A percentile compares a stretch with the other conserved stretches of the same genome.
These are phyloP conservation scores for Nymphalis io DNA, from an alignment of 1,140 invertebrate genomes.

Conservation along the genomic window DNA sequence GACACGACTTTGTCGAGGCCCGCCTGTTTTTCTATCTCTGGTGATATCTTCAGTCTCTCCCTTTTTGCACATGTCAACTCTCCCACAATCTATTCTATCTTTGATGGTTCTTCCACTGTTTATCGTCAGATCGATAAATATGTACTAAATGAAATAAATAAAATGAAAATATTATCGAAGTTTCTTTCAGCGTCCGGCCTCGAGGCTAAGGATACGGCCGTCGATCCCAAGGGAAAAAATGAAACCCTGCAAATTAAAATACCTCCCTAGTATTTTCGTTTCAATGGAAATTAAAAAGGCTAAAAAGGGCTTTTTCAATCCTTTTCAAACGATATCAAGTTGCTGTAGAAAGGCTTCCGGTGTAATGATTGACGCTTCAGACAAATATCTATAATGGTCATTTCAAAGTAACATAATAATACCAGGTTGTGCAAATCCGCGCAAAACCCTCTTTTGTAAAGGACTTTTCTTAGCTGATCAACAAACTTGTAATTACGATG, in stretches of 20 bases:
- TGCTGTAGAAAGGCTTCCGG: not conserved
- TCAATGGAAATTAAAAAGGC: not conserved
- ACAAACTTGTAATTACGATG: too few species aligned
- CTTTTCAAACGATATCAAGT: not conserved
- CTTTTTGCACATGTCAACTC: too few species aligned
- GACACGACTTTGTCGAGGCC: too few species aligned
- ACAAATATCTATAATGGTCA: not conserved
- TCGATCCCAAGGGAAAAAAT: constrained; percentile 1
- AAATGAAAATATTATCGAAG: constrained; percentile 14
- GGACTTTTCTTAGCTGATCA: too few species aligned
- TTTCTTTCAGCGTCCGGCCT: constrained; percentile 7
- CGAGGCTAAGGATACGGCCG: constrained; percentile 5
- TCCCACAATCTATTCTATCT: too few species aligned
- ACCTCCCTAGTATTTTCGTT: not conserved
- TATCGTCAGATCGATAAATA: not conserved
- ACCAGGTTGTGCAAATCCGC: too few species aligned
- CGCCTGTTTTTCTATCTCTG: too few species aligned
- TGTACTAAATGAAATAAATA: constrained; percentile 4
- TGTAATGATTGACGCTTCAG: not conserved
- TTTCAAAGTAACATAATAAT: too few species aligned
- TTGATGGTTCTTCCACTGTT: too few species aligned
- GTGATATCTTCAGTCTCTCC: too few species aligned
- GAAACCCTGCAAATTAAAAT: constrained; percentile 20
- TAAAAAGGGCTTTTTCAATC: not conserved
- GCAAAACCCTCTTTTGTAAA: too few species aligned